phyloP scores from a whole-genome alignment of 2,888 invertebrate species.

The Anoncus sp. region DNA sequence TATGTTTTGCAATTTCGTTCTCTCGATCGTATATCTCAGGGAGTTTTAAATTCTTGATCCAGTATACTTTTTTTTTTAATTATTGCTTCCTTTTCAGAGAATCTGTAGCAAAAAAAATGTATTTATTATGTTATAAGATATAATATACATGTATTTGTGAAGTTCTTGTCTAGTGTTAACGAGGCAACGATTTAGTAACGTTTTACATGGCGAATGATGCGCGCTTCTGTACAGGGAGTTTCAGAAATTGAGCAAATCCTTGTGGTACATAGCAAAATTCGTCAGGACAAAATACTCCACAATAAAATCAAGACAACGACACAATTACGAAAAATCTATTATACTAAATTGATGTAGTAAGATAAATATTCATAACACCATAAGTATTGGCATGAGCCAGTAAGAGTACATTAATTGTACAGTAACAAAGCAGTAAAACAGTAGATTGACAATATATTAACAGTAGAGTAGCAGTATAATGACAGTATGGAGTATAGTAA shows the following conservation, averaged over 20 bases:
- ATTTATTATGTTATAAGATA: conserved; percentile 16
- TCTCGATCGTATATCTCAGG: conserved; percentile 6
- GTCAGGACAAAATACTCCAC: no score
- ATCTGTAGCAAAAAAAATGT: conserved; percentile 38
- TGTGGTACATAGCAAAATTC: no score
- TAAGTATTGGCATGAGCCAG: no score
- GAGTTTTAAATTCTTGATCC: conserved; percentile 21
- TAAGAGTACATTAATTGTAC: no score
- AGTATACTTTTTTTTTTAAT: conserved; percentile 14
- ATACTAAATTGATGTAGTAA: no score
- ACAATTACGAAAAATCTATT: no score
- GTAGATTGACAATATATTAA: no score
- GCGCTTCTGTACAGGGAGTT: conserved; percentile 7
- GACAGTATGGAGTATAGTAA: no score
- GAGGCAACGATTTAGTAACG: conserved; percentile 56
- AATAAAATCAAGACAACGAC: no score
- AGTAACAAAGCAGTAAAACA: no score
- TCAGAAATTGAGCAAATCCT: background rate
- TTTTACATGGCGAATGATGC: conserved; percentile 31
- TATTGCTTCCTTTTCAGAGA: conserved; percentile 2
- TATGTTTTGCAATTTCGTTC: conserved; percentile 18
- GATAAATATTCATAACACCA: no score
- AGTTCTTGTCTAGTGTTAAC: conserved; percentile 37
- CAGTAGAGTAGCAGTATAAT: no score
- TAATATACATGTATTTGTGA: conserved; percentile 14